Evolutionary conservation across 2,797 vertebrate genomes (phyloP).

Genomic region (Pelodytes ibericus): DNA sequence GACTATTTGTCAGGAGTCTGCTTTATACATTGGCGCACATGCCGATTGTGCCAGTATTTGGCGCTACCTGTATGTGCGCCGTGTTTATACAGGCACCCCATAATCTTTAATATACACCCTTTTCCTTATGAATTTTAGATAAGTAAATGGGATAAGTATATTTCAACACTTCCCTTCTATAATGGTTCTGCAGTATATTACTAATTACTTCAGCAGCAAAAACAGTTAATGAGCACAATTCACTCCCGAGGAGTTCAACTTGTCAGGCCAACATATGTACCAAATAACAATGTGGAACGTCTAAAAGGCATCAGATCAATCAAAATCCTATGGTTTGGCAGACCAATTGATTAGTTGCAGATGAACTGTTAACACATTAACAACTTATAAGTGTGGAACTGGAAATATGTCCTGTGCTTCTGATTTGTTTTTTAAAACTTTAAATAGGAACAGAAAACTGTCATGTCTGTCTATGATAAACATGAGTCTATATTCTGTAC

Average conservation of each 20-base stretch:
- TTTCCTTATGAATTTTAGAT: too few relatives aligned
- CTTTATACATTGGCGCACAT: too few relatives aligned
- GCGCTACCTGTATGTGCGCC: too few relatives aligned
- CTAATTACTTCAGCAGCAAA: slow-evolving; percentile 1
- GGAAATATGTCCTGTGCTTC: slow-evolving; percentile 2
- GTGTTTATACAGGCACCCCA: too few relatives aligned
- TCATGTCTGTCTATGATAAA: background rate
- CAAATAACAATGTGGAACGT: slow-evolving; percentile 17
- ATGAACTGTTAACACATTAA: slow-evolving; percentile 35
- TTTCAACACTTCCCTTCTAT: too few relatives aligned
- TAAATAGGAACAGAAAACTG: background rate
- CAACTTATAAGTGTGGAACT: background rate
- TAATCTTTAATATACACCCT: too few relatives aligned
- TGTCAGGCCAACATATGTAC: slow-evolving; percentile 4
- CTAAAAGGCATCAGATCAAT: background rate
- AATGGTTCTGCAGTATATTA: background rate
- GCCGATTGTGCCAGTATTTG: too few relatives aligned
- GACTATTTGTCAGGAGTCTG: too few relatives aligned
- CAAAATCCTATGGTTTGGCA: background rate
- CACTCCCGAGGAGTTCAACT: background rate
- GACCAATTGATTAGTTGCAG: slow-evolving; percentile 19
- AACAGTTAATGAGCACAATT: background rate
- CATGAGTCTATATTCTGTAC: background rate
- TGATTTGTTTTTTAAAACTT: background rate
- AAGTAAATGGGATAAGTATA: too few relatives aligned